A percentile compares a stretch with the other conserved stretches of the same genome.
These are phyloP conservation scores for Pimephales promelas DNA, from an alignment of 2,113 vertebrate species.

Conservation along the genomic window DNA sequence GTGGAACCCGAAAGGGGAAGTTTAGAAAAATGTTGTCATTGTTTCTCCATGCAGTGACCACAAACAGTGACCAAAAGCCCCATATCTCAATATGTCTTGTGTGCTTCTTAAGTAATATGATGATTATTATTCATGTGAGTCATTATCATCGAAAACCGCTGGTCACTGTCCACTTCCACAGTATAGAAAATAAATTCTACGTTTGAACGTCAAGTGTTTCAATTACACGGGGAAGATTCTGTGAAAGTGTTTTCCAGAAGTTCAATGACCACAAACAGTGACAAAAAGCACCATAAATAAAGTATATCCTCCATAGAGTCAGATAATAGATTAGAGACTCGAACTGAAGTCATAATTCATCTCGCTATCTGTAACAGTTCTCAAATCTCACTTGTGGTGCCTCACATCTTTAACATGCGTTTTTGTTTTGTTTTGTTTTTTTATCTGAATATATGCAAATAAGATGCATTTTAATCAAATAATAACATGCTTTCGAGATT, in stretches of 20 bases:
- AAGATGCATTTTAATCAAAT: not conserved
- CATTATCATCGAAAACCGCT: not conserved
- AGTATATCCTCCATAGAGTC: too few relatives aligned
- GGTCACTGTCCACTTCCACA: too few relatives aligned
- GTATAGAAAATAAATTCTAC: too few relatives aligned
- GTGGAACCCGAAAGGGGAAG: not conserved
- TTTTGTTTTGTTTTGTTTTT: too few relatives aligned
- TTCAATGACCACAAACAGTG: too few relatives aligned
- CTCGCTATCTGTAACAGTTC: not conserved
- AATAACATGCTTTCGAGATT: too few relatives aligned
- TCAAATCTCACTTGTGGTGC: not conserved
- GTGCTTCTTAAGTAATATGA: not conserved
- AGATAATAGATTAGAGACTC: too few relatives aligned
- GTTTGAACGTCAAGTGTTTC: too few relatives aligned
- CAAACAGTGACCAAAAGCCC: not conserved
- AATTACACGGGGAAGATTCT: too few relatives aligned
- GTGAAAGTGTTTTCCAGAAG: not conserved
- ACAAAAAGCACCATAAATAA: too few relatives aligned
- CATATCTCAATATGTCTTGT: not conserved
- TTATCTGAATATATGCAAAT: not conserved
- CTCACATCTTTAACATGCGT: too few relatives aligned
- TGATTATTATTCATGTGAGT: too few relatives aligned
- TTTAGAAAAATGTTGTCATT: not conserved
- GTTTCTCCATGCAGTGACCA: not conserved
- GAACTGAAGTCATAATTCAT: not conserved